phyloP scores from a whole-genome alignment of 2,888 invertebrate genomes.

The Ennomos quercinarius region DNA sequence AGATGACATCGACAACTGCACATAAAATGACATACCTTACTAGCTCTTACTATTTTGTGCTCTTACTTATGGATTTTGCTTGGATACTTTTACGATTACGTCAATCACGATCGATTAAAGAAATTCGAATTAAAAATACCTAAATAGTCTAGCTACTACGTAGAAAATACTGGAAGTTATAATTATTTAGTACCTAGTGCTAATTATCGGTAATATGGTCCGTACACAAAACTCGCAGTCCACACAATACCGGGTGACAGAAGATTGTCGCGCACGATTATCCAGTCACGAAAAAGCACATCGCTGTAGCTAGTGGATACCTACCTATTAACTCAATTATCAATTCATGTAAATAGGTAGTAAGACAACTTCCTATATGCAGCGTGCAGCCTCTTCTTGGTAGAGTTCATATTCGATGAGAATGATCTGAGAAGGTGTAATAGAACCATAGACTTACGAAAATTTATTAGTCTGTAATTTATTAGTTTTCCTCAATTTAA shows the following conservation, averaged over 20 bases:
- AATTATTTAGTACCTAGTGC: slow-evolving; percentile 41
- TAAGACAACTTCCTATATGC: slow-evolving; percentile 1
- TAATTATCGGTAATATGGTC: slow-evolving; percentile 54
- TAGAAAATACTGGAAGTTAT: slow-evolving; percentile 12
- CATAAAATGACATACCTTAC: no score
- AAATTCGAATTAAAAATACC: slow-evolving; percentile 10
- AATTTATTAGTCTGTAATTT: no score
- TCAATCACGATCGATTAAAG: slow-evolving; percentile 14
- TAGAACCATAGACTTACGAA: no score
- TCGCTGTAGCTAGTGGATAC: slow-evolving; percentile 14
- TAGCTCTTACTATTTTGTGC: no score
- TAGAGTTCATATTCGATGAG: slow-evolving; percentile 1
- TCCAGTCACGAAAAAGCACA: slow-evolving; percentile 55
- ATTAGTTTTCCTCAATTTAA: no score
- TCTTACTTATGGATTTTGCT: no score
- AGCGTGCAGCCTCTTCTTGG: neutral
- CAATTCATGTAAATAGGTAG: slow-evolving; percentile 36
- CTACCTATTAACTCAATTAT: slow-evolving; percentile 49
- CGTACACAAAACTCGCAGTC: slow-evolving; percentile 42
- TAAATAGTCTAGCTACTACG: neutral
- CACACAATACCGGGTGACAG: slow-evolving; percentile 30
- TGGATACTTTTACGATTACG: no score
- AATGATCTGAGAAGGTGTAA: no score
- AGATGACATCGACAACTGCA: no score
- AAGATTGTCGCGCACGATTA: slow-evolving; percentile 48